Evolutionary conservation across 2,888 invertebrate genomes (phyloP).

Genomic region (Leptinotarsa rubiginosa): DNA sequence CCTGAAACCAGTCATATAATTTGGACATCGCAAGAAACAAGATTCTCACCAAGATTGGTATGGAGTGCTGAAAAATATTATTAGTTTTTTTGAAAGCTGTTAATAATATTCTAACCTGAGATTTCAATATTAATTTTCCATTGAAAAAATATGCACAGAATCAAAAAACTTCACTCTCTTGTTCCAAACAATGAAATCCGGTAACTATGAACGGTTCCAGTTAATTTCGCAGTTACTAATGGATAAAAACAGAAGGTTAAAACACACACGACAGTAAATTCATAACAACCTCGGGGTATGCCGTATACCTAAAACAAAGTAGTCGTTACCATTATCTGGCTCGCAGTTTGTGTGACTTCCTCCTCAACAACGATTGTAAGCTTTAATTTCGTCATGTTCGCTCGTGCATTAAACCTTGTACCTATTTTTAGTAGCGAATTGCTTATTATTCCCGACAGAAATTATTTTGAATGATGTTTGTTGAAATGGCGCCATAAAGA

Average conservation of each 20-base stretch:
- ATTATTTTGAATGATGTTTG: constrained; percentile 29
- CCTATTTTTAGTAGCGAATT: constrained; percentile 37
- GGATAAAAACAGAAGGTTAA: not conserved
- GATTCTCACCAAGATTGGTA: too few relatives aligned
- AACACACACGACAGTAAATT: not conserved
- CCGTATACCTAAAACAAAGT: not conserved
- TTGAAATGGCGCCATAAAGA: constrained; percentile 20
- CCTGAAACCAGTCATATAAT: too few relatives aligned
- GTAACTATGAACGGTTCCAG: not conserved
- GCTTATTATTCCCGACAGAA: constrained; percentile 32
- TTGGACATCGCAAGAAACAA: too few relatives aligned
- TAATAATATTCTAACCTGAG: too few relatives aligned
- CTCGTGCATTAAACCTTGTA: constrained; percentile 34
- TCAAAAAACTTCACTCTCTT: too few relatives aligned
- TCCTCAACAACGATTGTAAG: constrained; percentile 33
- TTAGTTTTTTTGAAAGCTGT: too few relatives aligned
- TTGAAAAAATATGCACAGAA: too few relatives aligned
- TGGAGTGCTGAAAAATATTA: too few relatives aligned
- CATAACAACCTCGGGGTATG: not conserved
- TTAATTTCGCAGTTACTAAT: not conserved
- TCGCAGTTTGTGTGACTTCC: constrained; percentile 36
- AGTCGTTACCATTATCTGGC: constrained; percentile 1
- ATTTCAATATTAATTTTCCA: too few relatives aligned
- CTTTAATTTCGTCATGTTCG: constrained; percentile 38
- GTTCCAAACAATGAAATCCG: too few relatives aligned